Evolutionary conservation across 2,113 vertebrate species (phyloP), one percentile per base, ranked within the genome.

Genomic region (Esox niger): DNA sequence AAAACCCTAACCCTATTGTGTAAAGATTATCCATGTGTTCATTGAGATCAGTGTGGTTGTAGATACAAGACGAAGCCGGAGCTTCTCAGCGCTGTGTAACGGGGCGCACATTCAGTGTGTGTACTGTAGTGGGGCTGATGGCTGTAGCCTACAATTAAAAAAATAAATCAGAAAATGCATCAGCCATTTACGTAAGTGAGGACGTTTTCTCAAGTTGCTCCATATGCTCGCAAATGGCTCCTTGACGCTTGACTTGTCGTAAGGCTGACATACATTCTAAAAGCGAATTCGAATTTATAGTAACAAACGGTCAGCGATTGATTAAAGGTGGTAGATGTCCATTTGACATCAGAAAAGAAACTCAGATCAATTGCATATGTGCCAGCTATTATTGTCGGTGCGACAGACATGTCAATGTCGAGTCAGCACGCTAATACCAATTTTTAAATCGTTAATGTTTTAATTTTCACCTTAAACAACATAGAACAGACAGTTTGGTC

Each of bases 191-290:
- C 87, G 88, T 87, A 85, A 83, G 82, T 77, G 81, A 75, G 87
- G 86, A 87, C 84, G 82, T 66, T 76, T 75, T 82, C 76, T 85
- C 88, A 86, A 83, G 87, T 86, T 85, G 86, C 83, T 90, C 88
- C 88, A 89, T 87, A 89, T 89, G 90, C 90, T 86, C 85, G 86
- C 90, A 91, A 92, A 93, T 93, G 91, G 91, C 91, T 87, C 86
- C 91, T 89, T 84, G 68, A 66, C 73, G 71, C 69, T 62, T 80
- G 78, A 79, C 82, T 78, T 72, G 38, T 64, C 68, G 75, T 46
- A 65, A 78, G 68, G 66, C 74, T 72, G 66, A 67, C 79, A 80
- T 74, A 71, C 75, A 77, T 69, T 76, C 67, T 71, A 66, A 65
- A 59, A 46, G 74, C 66, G 72, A 74, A 66, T 29, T 69, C 70